Evolutionary conservation across 2,797 vertebrate species (phyloP).

Genomic region (Lepidocolaptes lacrymiger): DNA sequence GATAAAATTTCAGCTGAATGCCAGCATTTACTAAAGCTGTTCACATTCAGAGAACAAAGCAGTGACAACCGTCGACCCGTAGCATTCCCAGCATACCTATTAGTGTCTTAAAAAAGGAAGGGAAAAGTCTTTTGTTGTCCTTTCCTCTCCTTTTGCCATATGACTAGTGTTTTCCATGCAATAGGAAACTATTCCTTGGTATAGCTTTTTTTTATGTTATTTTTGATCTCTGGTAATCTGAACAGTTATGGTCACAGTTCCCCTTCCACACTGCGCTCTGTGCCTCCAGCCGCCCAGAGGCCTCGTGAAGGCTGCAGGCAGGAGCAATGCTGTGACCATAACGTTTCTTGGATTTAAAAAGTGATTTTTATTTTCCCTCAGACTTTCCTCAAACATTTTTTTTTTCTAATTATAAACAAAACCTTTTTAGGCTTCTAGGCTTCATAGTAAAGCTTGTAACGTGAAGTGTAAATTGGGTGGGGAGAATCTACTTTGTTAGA

Average conservation of each 20-base stretch:
- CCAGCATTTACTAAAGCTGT: slow-evolving; percentile 84
- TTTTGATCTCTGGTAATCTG: slow-evolving; percentile 81
- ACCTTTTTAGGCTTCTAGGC: slow-evolving; percentile 84
- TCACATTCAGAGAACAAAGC: slow-evolving; percentile 84
- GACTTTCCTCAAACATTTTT: slow-evolving; percentile 74
- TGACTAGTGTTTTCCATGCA: slow-evolving; percentile 88
- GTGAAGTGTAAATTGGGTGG: slow-evolving; percentile 81
- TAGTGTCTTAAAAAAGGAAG: slow-evolving; percentile 95
- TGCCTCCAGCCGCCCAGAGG: slow-evolving; percentile 47
- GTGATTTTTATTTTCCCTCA: slow-evolving; percentile 70
- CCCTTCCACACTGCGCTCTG: slow-evolving; percentile 45
- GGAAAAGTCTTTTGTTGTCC: slow-evolving; percentile 79
- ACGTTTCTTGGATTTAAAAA: slow-evolving; percentile 70
- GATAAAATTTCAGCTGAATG: slow-evolving; percentile 87
- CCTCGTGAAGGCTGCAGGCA: slow-evolving; percentile 64
- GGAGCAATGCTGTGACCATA: slow-evolving; percentile 72
- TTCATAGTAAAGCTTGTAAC: slow-evolving; percentile 86
- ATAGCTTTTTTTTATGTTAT: slow-evolving; percentile 81
- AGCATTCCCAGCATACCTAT: slow-evolving; percentile 93
- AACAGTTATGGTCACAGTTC: slow-evolving; percentile 77
- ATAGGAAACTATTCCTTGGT: slow-evolving; percentile 82
- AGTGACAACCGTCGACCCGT: slow-evolving; percentile 83
- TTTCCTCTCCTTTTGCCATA: slow-evolving; percentile 86
- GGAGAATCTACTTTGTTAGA: slow-evolving; percentile 84
- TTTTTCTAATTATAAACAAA: slow-evolving; percentile 86